Base-by-base conservation (phyloP, 2,113 vertebrate species). In the Epinephelus cyanopodus region DNA sequence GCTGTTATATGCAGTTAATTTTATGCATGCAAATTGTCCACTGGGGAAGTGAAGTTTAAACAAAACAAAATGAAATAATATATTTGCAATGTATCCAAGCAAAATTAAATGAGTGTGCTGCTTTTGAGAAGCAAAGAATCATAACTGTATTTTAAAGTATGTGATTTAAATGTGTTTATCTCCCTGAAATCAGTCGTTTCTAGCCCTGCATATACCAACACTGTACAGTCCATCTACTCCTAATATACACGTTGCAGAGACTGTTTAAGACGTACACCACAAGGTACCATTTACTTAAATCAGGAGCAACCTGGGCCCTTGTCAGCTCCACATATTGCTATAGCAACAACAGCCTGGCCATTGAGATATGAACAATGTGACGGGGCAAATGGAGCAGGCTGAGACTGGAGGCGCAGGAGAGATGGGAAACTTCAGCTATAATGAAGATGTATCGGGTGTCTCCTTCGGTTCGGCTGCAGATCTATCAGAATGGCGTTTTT, bases 261-360 rank as follows among this genome's bases (percentile, higher is more conserved):
- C 70, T 54, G 77, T 58, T 64, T 19, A 74, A 81, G 67, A 69
- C 77, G 81, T 79, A 79, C 60, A 68, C 90, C 91, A 89, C 90
- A 91, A 94, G 93, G 93, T 94, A 78, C 89, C 67, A 65, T 93
- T 94, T 94, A 93, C 92, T 95, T 93, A 92, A 94, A 92, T 90
- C 93, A 88, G 90, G 91, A 96, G 95, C 89, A 96, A 95, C 95
- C 96, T 95, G 95, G 93, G 92, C 93, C 94, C 94, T 93, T 90
- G 93, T 95, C 94, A 95, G 93, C 95, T 95, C 94, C 90, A 95
- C 95, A 94, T 94, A 94, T 97, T 93, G 91, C 97, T 96, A 96
- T 97, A 95, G 96, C 96, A 97, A 97, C 97, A 90, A 72, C 90
- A 90, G 94, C 94, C 93, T 92, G 89, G 86, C 91, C 92, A 89